Conservation (phyloP, 2,797 vertebrate genomes). For the Phyllotis vaccarum region DNA sequence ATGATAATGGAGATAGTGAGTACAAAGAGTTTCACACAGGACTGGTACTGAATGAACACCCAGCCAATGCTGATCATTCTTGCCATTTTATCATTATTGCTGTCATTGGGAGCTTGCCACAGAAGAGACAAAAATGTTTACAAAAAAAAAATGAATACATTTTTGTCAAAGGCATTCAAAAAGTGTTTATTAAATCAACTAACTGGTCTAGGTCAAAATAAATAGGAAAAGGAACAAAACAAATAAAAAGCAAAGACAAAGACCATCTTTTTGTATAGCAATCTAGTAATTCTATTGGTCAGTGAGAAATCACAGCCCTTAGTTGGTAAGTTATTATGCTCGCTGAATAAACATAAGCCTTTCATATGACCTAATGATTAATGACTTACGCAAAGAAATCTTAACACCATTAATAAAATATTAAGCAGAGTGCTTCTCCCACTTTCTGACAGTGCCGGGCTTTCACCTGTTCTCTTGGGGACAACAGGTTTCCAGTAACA, state of each 20-base stretch:
- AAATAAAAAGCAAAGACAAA: neutral
- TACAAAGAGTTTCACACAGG: neutral
- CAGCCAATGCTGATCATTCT: neutral
- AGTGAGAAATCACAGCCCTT: slow-evolving; percentile 6
- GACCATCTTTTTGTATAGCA: neutral
- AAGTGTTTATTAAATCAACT: neutral
- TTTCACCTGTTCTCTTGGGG: slow-evolving; percentile 62
- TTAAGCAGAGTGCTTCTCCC: slow-evolving; percentile 77
- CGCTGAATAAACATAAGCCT: slow-evolving; percentile 78
- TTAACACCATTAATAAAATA: slow-evolving; percentile 79
- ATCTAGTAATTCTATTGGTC: neutral
- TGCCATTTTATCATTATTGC: neutral
- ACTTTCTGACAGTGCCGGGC: slow-evolving; percentile 51
- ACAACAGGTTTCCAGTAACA: slow-evolving; percentile 67
- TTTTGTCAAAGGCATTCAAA: slow-evolving; percentile 16
- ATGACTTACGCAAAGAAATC: slow-evolving; percentile 81
- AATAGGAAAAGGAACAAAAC: neutral
- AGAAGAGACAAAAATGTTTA: neutral
- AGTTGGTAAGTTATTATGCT: neutral
- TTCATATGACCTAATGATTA: slow-evolving; percentile 83
- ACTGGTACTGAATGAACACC: too few species aligned
- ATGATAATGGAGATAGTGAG: neutral
- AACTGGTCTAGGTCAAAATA: neutral
- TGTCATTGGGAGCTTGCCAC: neutral
- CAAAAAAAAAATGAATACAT: too few species aligned